Evolutionary conservation across 2,113 vertebrate genomes (phyloP).

Genomic region (Aix galericulata): DNA sequence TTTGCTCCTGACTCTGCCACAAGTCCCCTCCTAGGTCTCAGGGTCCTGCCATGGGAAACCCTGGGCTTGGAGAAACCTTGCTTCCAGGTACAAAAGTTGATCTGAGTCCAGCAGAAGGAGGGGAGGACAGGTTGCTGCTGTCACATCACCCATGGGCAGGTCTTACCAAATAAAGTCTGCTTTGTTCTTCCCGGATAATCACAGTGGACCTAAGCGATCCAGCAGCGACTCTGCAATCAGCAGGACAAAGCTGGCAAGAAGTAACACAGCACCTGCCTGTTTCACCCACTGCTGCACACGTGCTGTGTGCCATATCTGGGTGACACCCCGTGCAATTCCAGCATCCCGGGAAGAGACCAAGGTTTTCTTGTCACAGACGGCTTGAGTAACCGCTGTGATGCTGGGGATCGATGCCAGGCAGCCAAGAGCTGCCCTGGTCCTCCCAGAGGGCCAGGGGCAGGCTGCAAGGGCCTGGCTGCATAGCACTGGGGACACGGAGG

Average conservation of each 20-base stretch:
- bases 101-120: neutral
- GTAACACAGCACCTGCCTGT: too few relatives aligned
- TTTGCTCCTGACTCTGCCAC: neutral
- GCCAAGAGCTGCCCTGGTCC: neutral
- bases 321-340: neutral
- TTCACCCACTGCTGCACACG: rapidly evolving
- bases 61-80: neutral
- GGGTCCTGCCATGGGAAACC: neutral
- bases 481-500: rapidly evolving
- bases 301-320: neutral
- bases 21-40: rapidly evolving
- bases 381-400: rapidly evolving
- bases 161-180: too few relatives aligned
- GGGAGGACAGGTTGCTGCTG: too few relatives aligned
- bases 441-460: neutral
- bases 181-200: too few relatives aligned
- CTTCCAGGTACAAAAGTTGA: neutral
- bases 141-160: too few relatives aligned
- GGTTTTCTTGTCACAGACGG: neutral
- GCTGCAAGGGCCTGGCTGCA: neutral
- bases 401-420: neutral
- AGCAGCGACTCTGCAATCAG: too few relatives aligned
- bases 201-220: too few relatives aligned
- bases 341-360: neutral
- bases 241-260: too few relatives aligned